Evolutionary conservation across 2,113 vertebrate species (phyloP).

Genomic region (Petrocephalus zakoni): DNA sequence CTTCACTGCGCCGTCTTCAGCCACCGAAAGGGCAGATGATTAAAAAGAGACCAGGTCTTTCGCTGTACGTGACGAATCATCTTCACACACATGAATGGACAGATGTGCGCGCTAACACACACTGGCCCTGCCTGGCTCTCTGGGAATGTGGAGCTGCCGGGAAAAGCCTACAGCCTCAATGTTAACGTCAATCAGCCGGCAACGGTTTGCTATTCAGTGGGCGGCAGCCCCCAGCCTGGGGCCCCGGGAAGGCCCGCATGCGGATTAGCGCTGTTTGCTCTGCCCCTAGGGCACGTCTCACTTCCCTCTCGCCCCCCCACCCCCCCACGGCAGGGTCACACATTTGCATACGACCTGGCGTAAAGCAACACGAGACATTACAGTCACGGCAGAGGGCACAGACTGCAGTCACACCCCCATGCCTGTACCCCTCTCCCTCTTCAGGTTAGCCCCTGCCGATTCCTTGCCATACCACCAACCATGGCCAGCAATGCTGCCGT

Average conservation of each 20-base stretch:
- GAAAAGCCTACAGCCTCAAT: not conserved
- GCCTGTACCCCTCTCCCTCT: not conserved
- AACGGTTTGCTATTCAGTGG: not conserved
- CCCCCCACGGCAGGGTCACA: not conserved
- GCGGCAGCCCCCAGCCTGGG: not conserved
- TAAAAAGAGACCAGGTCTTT: not conserved
- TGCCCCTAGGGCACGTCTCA: not conserved
- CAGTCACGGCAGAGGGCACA: not conserved
- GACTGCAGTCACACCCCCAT: not conserved
- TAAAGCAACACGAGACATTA: not conserved
- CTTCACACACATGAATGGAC: not conserved
- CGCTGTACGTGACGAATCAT: not conserved
- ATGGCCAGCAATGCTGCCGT: not conserved
- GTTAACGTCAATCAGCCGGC: not conserved
- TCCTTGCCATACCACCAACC: not conserved
- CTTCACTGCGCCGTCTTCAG: conserved; percentile 25
- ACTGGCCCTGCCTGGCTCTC: not conserved
- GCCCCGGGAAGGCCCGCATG: not conserved
- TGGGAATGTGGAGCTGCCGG: not conserved
- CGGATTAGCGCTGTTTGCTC: not conserved
- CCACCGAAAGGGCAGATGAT: conserved; percentile 24
- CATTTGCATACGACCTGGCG: not conserved
- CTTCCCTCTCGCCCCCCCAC: not conserved
- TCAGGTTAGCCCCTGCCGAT: not conserved
- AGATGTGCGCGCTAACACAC: not conserved